Evolutionary conservation across 2,888 invertebrate species (phyloP), one percentile per base, ranked within the genome.

Genomic region (Marronus borbonicus): DNA sequence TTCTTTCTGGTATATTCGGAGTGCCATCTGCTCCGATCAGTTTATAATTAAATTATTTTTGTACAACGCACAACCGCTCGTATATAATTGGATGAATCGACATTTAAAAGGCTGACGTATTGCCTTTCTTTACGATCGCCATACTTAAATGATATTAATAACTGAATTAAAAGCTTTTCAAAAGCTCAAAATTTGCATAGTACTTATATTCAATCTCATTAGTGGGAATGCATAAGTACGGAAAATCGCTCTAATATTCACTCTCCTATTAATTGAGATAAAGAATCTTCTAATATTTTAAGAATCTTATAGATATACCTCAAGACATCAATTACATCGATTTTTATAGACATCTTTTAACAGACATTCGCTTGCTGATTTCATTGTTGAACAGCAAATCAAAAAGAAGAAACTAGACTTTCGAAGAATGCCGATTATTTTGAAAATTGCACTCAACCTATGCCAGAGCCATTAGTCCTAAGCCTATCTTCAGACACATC

Each of bases 11-110:
- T 68, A 68, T 55, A 74, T 74, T 74, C 60, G 44, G 44, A 60
- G 39, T 62, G 39, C 72, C 72, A 74, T 74, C 72, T 74, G 72
- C 72, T 24, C 44, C 31, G 60, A 44, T 60, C 60, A 24, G 7
- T 44, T 74, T 44, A 28, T 70, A 70, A 70, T 70, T 55, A 70
- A 52, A 70, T 74, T 74, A 74, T 74, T 74, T 74, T 60, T 74
- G 60, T 39, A 60, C 14, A 74, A 60, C 60, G 49, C 60, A 14
- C 39, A 60, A 20, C 44, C 14, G 44, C 44, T 60, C 20, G 24
- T n/a, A 44, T 74, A 62, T 74, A 60, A 60, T 60, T 74, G 72
- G 60, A 49, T 36, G 72, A 44, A 44, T 20, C 60, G 60, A 74
- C 58, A n/a, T 60, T 60, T 60, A 60, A 60, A 62, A 17, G 24